Evolutionary conservation across 2,797 vertebrate genomes (phyloP), one percentile per base, ranked within the genome.

Genomic region (Hippopotamyrus pictus): DNA sequence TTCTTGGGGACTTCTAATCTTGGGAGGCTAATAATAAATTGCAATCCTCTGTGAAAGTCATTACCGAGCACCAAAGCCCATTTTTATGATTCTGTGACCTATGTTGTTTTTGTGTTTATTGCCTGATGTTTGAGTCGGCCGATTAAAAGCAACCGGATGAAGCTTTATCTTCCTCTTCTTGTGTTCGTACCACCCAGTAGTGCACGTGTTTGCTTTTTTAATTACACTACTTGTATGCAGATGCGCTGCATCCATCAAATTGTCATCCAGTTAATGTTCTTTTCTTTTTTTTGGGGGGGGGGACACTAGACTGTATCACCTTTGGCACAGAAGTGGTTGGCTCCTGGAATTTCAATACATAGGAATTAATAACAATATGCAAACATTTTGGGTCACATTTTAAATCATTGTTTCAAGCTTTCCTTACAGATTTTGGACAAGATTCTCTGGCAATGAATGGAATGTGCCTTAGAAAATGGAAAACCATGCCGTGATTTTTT

Each of bases 401-500:
- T 41, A 73, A 73, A 17, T 73, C 29, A 73, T 37, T 73, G 33
- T 73, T 73, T 73, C 33, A 73, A 73, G 33, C 69, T 37, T 82
- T 46, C 19, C 19, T 46, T 22, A 11, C 6, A 79, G 37, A n/a
- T 44, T 57, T 93, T 93, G 93, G 93, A 92, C 86, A 41, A 88
- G 94, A 94, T 95, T 94, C 93, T 93, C 91, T 90, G 93, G 62
- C 41, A 88, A 65, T 22, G 92, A 94, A 87, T 92, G 86, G 93
- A 91, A 93, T 95, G 95, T 95, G 95, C 94, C 95, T 96, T 90
- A 46, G 94, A 96, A 93, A 51, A 85, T 85, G 22, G 48, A 12
- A 51, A 48, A 85, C 6, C 69, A 25, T 85, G 50, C 46, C 22
- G 82, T 85, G 37, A 82, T 82, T 82, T 79, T 2, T 44, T 79